Conservation (phyloP, 2,888 invertebrate genomes). For the Melanchra persicariae region DNA sequence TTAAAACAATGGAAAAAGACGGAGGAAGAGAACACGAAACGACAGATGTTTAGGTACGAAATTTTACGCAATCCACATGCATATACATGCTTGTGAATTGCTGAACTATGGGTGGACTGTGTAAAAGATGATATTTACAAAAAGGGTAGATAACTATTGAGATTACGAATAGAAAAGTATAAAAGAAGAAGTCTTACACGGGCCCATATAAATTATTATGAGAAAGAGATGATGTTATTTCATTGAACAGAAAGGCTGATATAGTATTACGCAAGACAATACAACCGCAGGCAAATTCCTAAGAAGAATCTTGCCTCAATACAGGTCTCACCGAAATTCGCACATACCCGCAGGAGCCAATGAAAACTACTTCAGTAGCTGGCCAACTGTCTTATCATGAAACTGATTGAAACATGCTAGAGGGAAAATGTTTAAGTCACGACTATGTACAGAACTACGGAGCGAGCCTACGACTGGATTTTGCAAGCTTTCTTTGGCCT, state of each 20-base stretch:
- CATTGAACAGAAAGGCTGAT: neutral
- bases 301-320: neutral
- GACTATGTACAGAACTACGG: slow-evolving; percentile 13
- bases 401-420: slow-evolving; percentile 15
- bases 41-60: neutral
- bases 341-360: too few relatives aligned
- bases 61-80: neutral
- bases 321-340: neutral
- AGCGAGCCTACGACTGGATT: slow-evolving; percentile 24
- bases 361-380: too few relatives aligned
- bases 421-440: slow-evolving; percentile 10
- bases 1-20: slow-evolving; percentile 1
- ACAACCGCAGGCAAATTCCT: neutral
- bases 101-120: neutral
- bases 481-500: slow-evolving; percentile 54
- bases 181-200: neutral
- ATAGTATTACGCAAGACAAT: neutral
- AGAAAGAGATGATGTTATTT: neutral
- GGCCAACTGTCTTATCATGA: too few relatives aligned
- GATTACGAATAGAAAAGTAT: neutral
- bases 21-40: neutral
- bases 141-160: neutral
- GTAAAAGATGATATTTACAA: neutral
- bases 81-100: neutral
- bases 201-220: neutral